These are phyloP conservation scores for Aethes cnicana DNA, from an alignment of 2,888 invertebrate species.

Conservation along the genomic window DNA sequence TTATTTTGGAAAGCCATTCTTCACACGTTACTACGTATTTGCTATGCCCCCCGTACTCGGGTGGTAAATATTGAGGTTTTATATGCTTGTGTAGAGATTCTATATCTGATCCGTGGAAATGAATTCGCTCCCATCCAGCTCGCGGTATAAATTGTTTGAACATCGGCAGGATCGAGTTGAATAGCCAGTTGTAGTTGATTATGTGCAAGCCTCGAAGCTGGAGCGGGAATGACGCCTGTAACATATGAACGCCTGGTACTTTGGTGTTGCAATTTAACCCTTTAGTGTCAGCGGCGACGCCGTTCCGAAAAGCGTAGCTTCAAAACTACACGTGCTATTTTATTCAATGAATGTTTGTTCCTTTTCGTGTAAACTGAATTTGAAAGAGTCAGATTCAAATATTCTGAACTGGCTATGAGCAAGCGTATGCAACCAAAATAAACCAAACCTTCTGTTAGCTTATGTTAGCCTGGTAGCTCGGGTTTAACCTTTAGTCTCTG, in stretches of 20 bases:
- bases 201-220: slow-evolving; percentile 88
- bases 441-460: not conserved
- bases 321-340: too few relatives aligned
- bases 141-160: slow-evolving; percentile 89
- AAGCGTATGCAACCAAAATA: slow-evolving; percentile 4
- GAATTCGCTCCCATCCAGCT: slow-evolving; percentile 81
- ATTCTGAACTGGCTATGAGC: not conserved
- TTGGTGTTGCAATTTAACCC: slow-evolving; percentile 30
- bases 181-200: slow-evolving; percentile 89
- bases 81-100: slow-evolving; percentile 64
- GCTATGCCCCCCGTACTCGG: slow-evolving; percentile 74
- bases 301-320: not conserved
- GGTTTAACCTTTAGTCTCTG: slow-evolving; percentile 19
- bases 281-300: slow-evolving; percentile 17
- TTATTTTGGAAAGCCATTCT: slow-evolving; percentile 84
- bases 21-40: slow-evolving; percentile 79
- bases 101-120: slow-evolving; percentile 69
- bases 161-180: slow-evolving; percentile 87
- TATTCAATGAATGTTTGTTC: not conserved
- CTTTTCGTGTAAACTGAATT: not conserved
- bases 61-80: slow-evolving; percentile 61
- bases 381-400: slow-evolving; percentile 2
- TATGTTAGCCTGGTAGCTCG: slow-evolving; percentile 21
- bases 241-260: slow-evolving; percentile 33
- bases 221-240: slow-evolving; percentile 87